Evolutionary conservation across 2,113 vertebrate genomes (phyloP).

Genomic region (Corythaixoides concolor): DNA sequence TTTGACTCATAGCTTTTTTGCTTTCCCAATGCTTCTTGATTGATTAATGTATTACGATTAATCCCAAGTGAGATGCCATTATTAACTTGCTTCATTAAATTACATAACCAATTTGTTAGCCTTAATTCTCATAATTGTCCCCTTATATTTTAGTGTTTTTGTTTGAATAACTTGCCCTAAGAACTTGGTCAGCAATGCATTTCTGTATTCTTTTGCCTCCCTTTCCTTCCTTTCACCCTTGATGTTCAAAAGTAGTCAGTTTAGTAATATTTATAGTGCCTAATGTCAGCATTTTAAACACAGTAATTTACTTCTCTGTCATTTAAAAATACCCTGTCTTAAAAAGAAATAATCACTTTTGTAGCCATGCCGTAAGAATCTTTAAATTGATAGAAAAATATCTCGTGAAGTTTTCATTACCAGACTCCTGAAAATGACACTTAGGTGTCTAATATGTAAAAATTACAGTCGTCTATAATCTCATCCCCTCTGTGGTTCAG

Average conservation of each 20-base stretch:
- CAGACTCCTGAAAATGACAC: conserved; percentile 44
- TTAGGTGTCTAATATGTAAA: conserved; percentile 57
- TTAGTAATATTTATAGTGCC: conserved; percentile 32
- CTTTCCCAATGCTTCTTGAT: conserved; percentile 4
- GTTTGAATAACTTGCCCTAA: neutral
- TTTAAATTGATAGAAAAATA: conserved; percentile 6
- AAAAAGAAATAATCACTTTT: neutral
- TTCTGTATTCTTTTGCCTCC: neutral
- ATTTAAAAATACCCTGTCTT: conserved; percentile 3
- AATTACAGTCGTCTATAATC: conserved; percentile 54
- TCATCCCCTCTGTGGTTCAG: conserved; percentile 49
- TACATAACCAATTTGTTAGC: neutral
- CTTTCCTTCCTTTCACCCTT: neutral
- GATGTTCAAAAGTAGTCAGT: neutral
- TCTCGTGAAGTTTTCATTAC: conserved; percentile 46
- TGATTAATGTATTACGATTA: conserved; percentile 21
- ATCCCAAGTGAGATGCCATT: conserved; percentile 5
- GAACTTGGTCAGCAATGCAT: neutral
- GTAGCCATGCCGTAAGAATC: neutral
- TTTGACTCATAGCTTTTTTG: neutral
- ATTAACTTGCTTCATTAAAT: conserved; percentile 28
- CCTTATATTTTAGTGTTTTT: neutral
- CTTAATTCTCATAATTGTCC: neutral
- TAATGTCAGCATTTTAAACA: neutral
- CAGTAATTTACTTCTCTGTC: neutral